phyloP scores from a whole-genome alignment of 2,888 invertebrate genomes.

The Gymnosoma rotundatum region DNA sequence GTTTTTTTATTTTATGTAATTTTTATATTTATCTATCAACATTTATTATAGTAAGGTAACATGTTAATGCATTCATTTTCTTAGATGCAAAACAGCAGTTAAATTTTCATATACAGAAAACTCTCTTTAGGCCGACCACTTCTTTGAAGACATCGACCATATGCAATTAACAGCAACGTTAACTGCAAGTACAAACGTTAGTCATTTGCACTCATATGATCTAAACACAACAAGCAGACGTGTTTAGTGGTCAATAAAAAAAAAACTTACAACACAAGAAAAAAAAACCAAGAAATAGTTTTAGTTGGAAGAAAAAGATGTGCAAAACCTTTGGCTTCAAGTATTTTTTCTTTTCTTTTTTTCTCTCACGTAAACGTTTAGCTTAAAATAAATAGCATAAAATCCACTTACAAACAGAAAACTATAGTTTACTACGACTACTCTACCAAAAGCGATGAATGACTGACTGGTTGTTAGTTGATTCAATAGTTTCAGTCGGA shows the following conservation, averaged over 20 bases:
- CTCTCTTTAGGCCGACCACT: background rate
- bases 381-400: constrained; percentile 61
- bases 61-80: too few relatives aligned
- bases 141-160: background rate
- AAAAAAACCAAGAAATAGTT: constrained; percentile 11
- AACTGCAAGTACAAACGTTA: constrained; percentile 34
- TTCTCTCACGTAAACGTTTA: constrained; percentile 46
- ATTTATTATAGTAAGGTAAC: too few relatives aligned
- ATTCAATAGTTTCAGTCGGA: constrained; percentile 65
- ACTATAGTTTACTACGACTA: constrained; percentile 42
- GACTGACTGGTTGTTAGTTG: constrained; percentile 67
- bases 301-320: constrained; percentile 49
- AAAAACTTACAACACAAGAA: constrained; percentile 43
- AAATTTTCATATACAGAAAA: background rate
- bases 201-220: constrained; percentile 56
- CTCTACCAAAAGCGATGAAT: constrained; percentile 64
- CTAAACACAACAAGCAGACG: constrained; percentile 49
- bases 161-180: background rate
- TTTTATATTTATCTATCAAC: too few relatives aligned
- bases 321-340: constrained; percentile 10
- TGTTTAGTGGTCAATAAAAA: constrained; percentile 61
- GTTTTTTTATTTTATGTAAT: too few relatives aligned
- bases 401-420: background rate
- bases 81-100: background rate
- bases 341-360: constrained; percentile 5